Percentiles rank a stretch among this genome's conserved stretches.
These are phyloP conservation scores for Petrosia ficiformis DNA, from an alignment of 37 sponge, comb jelly and placozoan species.

Conservation along the genomic window DNA sequence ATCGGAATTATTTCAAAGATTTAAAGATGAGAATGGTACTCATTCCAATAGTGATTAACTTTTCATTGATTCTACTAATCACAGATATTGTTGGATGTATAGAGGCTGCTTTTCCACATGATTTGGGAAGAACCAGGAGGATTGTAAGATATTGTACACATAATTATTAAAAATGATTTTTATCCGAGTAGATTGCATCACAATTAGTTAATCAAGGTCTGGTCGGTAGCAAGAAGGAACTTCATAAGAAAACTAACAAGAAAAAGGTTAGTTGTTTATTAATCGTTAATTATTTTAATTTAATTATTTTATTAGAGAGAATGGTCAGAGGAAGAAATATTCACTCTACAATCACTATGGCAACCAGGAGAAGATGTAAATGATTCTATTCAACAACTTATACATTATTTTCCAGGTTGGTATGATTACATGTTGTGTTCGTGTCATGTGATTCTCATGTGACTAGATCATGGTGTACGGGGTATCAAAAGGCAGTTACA, in stretches of 20 bases:
- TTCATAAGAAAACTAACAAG: conserved; percentile 47
- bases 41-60: no score
- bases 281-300: neutral
- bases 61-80: conserved; percentile 6
- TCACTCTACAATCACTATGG: neutral
- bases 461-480: neutral
- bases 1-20: conserved; percentile 43
- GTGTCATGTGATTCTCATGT: neutral
- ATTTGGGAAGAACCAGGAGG: conserved; percentile 28
- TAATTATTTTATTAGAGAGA: conserved; percentile 14
- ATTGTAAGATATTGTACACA: neutral
- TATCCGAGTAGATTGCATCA: conserved; percentile 41
- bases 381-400: conserved; percentile 12
- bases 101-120: conserved; percentile 45
- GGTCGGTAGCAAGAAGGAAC: conserved; percentile 43
- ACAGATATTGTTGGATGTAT: conserved; percentile 75
- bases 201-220: conserved; percentile 65
- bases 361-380: conserved; percentile 15
- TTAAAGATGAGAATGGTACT: conserved; percentile 59
- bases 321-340: conserved; percentile 65
- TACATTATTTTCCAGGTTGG: conserved; percentile 31
- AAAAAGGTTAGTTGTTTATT: conserved; percentile 8
- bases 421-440: neutral
- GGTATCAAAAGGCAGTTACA: neutral
- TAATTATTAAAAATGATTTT: neutral